phyloP scores from a whole-genome alignment of 2,888 invertebrate species.

The Hirudinaria manillensis region DNA sequence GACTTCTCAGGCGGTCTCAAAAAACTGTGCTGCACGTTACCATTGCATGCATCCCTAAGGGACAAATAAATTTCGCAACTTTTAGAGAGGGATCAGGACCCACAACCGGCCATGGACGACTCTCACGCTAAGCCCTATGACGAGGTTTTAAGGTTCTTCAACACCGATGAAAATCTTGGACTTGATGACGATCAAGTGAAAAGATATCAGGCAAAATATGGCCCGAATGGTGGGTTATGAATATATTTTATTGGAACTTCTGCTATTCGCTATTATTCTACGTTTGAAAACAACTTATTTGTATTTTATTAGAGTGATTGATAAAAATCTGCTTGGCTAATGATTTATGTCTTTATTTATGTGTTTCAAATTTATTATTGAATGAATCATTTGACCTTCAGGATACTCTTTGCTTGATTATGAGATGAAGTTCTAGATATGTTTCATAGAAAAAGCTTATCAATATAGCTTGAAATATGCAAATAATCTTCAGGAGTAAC shows the following conservation, averaged over 20 bases:
- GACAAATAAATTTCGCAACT: constrained; percentile 14
- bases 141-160: constrained; percentile 81
- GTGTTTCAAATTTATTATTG: no score
- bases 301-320: no score
- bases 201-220: constrained; percentile 94
- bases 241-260: not conserved
- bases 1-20: not conserved
- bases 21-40: not conserved
- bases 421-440: no score
- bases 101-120: constrained; percentile 46
- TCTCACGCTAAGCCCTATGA: constrained; percentile 55
- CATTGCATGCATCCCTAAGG: constrained; percentile 6
- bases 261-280: no score
- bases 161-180: constrained; percentile 80
- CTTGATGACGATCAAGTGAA: constrained; percentile 85
- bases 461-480: no score
- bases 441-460: no score
- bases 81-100: not conserved
- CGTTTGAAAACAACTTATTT: no score
- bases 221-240: constrained; percentile 78
- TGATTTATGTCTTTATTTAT: no score
- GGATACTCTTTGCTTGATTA: no score
- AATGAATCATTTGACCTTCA: no score
- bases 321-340: no score
- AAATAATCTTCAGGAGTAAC: no score